Evolutionary conservation across 2,888 invertebrate species (phyloP).

Genomic region (Philonicus albiceps): DNA sequence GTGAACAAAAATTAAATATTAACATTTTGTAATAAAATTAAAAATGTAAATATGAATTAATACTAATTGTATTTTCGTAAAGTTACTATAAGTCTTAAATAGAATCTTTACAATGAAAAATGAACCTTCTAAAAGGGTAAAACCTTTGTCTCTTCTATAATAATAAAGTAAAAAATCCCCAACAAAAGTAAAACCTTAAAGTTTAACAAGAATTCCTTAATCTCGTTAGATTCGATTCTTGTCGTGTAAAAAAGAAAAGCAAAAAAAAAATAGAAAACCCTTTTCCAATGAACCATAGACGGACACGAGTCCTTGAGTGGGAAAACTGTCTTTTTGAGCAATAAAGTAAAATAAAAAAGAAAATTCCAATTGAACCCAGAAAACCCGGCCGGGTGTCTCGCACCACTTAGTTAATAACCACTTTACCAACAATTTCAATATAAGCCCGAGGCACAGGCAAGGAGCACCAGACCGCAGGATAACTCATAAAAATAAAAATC

Average conservation of each 20-base stretch:
- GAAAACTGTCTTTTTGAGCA: background rate
- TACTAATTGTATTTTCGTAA: background rate
- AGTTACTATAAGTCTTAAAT: background rate
- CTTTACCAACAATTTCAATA: background rate
- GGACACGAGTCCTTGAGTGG: background rate
- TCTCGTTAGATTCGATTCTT: background rate
- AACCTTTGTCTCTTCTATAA: background rate
- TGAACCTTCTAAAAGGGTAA: background rate
- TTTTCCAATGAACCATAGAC: background rate
- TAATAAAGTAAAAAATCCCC: background rate
- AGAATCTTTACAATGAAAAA: background rate
- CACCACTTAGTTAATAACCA: background rate
- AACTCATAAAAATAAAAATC: constrained; percentile 8
- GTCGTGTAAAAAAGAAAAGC: background rate
- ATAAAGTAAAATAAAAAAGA: background rate
- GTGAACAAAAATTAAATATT: background rate
- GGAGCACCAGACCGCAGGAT: background rate
- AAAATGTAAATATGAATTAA: background rate
- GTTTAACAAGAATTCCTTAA: background rate
- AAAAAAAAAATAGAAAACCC: background rate
- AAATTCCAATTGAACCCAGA: background rate
- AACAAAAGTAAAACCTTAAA: background rate
- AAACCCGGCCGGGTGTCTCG: background rate
- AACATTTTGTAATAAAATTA: background rate
- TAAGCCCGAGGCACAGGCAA: background rate